A percentile compares a stretch with the other conserved stretches of the same genome.
These are phyloP conservation scores for Neosilurus hyrtlii DNA, from an alignment of 2,797 vertebrate genomes.

Conservation along the genomic window DNA sequence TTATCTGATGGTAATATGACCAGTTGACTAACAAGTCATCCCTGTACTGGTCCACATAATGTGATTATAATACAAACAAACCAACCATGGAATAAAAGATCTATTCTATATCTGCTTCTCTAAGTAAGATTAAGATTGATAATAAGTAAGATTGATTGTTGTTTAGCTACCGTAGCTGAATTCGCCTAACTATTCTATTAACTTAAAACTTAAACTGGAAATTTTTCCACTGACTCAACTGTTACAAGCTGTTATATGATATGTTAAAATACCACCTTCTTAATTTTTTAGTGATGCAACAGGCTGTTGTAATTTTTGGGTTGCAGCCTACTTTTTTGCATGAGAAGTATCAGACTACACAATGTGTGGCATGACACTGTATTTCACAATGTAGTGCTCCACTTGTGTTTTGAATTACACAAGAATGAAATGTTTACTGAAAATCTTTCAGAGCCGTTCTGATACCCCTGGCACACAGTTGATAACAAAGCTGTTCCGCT, in stretches of 20 bases:
- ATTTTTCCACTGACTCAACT: neutral
- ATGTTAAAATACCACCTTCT: neutral
- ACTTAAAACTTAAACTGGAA: neutral
- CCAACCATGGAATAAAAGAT: neutral
- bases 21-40: neutral
- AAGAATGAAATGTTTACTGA: conserved; percentile 18
- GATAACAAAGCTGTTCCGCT: neutral
- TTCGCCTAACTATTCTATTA: neutral
- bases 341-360: neutral
- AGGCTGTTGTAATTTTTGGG: neutral
- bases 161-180: neutral
- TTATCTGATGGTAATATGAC: neutral
- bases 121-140: neutral
- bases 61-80: neutral
- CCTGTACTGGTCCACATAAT: neutral
- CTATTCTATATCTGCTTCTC: neutral
- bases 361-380: neutral
- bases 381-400: neutral
- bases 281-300: neutral
- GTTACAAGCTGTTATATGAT: neutral
- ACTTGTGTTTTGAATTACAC: conserved; percentile 16
- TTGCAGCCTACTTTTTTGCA: neutral
- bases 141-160: neutral
- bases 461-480: conserved; percentile 10
- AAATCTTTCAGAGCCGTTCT: conserved; percentile 3